phyloP scores from a whole-genome alignment of 2,113 vertebrate genomes.

The Semnornis frantzii region DNA sequence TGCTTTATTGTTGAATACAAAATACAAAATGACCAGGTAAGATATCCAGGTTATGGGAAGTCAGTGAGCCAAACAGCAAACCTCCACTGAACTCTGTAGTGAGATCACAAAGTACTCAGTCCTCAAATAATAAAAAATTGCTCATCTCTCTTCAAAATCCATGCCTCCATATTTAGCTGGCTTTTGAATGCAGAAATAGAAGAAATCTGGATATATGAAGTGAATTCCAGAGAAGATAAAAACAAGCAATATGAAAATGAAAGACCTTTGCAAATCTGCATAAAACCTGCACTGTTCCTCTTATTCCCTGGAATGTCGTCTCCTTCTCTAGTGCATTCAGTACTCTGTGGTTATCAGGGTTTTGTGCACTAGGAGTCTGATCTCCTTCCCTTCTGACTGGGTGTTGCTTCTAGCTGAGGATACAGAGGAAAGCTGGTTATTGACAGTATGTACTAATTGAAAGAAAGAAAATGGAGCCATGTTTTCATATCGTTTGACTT shows the following conservation, averaged over 20 bases:
- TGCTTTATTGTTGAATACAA: slow-evolving; percentile 18
- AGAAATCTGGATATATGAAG: not conserved
- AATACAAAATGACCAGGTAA: not conserved
- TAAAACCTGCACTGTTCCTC: not conserved
- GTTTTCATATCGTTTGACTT: not conserved
- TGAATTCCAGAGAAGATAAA: not conserved
- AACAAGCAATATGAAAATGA: not conserved
- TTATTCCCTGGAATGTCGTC: not conserved
- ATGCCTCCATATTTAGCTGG: not conserved
- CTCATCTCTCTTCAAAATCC: not conserved
- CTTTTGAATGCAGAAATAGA: not conserved
- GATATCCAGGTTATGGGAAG: not conserved
- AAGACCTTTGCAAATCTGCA: not conserved
- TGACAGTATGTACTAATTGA: not conserved
- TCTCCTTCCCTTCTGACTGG: not conserved
- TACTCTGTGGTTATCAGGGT: not conserved
- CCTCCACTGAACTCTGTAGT: not conserved
- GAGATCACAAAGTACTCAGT: not conserved
- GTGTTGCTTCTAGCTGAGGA: not conserved
- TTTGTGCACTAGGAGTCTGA: not conserved
- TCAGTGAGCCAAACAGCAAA: not conserved
- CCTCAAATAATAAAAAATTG: not conserved
- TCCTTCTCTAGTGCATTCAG: not conserved
- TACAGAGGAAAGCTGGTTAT: not conserved
- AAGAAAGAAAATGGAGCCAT: not conserved